phyloP scores from a whole-genome alignment of 2,888 invertebrate species.

The Orthosia cruda region DNA sequence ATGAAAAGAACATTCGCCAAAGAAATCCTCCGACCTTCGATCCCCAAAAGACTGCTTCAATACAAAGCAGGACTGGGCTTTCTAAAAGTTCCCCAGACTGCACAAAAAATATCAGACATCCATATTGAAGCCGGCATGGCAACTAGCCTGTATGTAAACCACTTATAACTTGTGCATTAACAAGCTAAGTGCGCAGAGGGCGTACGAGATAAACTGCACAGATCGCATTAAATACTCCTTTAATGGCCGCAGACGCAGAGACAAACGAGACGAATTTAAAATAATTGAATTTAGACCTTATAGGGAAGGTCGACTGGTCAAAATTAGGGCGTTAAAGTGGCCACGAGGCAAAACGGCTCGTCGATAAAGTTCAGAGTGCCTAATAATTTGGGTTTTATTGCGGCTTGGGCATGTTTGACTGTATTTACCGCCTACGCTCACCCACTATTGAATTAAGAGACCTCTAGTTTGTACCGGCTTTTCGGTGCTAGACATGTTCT shows the following conservation, averaged over 20 bases:
- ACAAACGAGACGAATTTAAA: conserved; percentile 51
- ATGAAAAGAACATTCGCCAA: conserved; percentile 11
- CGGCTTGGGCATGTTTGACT: conserved; percentile 22
- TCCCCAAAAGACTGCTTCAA: background rate
- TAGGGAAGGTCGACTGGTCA: conserved; percentile 57
- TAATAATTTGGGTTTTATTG: conserved; percentile 54
- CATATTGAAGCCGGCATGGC: conserved; percentile 28
- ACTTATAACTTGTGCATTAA: conserved; percentile 56
- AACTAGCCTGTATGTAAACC: conserved; percentile 53
- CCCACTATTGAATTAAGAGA: conserved; percentile 31
- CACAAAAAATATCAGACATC: conserved; percentile 4
- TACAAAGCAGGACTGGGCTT: background rate
- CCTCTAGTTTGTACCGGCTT: conserved; percentile 19
- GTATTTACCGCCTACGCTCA: conserved; percentile 47
- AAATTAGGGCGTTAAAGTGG: conserved; percentile 41
- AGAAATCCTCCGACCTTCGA: background rate
- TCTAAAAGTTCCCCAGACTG: background rate
- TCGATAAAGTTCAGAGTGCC: conserved; percentile 27
- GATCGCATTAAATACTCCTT: conserved; percentile 66
- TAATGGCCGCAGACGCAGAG: conserved; percentile 58
- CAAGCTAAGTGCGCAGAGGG: conserved; percentile 62
- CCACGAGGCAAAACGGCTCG: conserved; percentile 29
- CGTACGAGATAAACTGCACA: conserved; percentile 60
- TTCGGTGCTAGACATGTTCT: conserved; percentile 25
- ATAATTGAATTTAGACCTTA: conserved; percentile 63